Evolutionary conservation across 1,140 invertebrate species (phyloP).

Genomic region (Dendroctonus valens): DNA sequence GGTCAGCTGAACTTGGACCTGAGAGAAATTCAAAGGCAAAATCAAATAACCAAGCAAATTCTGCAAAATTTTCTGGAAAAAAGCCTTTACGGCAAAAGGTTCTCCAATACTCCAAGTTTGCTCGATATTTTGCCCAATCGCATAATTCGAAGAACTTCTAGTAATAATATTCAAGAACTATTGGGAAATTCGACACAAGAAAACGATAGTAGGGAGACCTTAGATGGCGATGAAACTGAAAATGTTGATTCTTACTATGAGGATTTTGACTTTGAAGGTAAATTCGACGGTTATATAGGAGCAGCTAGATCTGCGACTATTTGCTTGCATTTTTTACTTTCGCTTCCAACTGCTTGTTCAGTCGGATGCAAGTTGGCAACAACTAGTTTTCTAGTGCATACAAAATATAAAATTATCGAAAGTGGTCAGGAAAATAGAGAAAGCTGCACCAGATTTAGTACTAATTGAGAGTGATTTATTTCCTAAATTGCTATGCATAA

Average conservation of each 20-base stretch:
- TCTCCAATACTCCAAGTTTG: constrained; percentile 57
- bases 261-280: constrained; percentile 47
- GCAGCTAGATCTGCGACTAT: too few species aligned
- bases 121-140: constrained; percentile 59
- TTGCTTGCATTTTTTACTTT: too few species aligned
- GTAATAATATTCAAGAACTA: constrained; percentile 45
- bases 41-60: constrained; percentile 69
- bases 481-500: too few species aligned
- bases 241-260: constrained; percentile 56
- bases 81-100: constrained; percentile 57
- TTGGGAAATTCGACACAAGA: constrained; percentile 45
- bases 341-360: too few species aligned
- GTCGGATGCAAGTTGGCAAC: too few species aligned
- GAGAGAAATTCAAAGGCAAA: constrained; percentile 64
- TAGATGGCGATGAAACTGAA: constrained; percentile 66
- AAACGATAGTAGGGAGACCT: constrained; percentile 42
- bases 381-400: too few species aligned
- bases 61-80: constrained; percentile 67
- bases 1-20: constrained; percentile 48
- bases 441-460: too few species aligned
- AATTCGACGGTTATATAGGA: background rate
- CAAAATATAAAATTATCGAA: too few species aligned
- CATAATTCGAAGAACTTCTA: constrained; percentile 19
- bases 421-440: too few species aligned
- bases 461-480: too few species aligned